phyloP scores from a whole-genome alignment of 2,797 vertebrate species.

The Dryobates pubescens region DNA sequence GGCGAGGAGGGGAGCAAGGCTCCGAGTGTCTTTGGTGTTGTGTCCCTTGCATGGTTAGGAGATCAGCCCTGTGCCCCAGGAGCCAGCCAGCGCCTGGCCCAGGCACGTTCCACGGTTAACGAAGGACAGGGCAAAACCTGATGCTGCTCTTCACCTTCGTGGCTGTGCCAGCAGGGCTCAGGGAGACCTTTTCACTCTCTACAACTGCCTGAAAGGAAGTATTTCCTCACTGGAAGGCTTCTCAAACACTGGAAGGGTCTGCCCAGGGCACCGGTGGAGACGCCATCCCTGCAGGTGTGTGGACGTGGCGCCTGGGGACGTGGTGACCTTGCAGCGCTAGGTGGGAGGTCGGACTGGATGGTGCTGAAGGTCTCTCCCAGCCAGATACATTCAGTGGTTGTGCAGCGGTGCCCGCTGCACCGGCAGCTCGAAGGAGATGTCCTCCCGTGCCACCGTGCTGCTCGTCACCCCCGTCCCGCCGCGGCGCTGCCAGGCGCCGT shows the following conservation, averaged over 20 bases:
- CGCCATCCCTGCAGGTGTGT: too few species aligned
- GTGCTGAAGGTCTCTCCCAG: too few species aligned
- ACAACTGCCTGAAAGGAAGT: too few species aligned
- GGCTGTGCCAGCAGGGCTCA: accelerated
- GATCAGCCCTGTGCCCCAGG: accelerated
- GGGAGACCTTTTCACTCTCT: too few species aligned
- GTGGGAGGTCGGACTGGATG: too few species aligned
- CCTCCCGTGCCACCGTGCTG: not conserved
- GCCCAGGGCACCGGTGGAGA: too few species aligned
- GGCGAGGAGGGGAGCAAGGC: not conserved
- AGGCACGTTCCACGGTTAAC: accelerated
- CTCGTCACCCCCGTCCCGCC: not conserved
- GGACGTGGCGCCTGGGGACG: too few species aligned
- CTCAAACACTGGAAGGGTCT: too few species aligned
- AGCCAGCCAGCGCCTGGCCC: accelerated
- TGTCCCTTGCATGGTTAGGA: accelerated
- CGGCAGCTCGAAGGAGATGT: not conserved
- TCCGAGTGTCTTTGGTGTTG: accelerated
- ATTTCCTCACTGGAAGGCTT: too few species aligned
- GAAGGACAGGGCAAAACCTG: not conserved
- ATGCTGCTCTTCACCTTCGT: too few species aligned
- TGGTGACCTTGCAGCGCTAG: too few species aligned
- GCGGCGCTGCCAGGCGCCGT: not conserved
- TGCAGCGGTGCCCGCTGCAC: not conserved
- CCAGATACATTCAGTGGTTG: too few species aligned